phyloP scores from a whole-genome alignment of 2,113 vertebrate species.

The Delphinapterus leucas region DNA sequence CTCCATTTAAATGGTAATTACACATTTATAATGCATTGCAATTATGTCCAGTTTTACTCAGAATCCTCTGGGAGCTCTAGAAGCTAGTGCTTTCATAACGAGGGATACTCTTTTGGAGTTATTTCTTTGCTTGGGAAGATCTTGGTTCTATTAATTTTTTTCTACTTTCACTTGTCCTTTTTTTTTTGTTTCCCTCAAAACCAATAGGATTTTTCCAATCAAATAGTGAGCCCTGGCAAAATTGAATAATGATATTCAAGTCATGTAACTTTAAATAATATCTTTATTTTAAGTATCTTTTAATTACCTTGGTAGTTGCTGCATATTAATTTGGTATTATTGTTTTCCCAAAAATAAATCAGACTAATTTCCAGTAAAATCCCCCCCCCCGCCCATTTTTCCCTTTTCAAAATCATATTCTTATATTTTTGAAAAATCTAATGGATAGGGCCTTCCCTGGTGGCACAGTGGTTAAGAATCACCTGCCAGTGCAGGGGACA shows the following conservation, averaged over 20 bases:
- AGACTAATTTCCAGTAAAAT: conserved; percentile 1
- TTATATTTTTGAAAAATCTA: conserved; percentile 65
- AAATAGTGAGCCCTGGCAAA: neutral
- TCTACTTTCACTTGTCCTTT: neutral
- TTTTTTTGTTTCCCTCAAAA: neutral
- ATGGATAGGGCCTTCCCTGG: neutral
- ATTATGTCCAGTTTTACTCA: conserved; percentile 71
- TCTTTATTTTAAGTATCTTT: neutral
- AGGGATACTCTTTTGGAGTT: conserved; percentile 61
- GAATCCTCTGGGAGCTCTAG: conserved; percentile 72
- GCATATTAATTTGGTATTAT: neutral
- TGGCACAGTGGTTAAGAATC: no score
- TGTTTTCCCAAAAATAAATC: conserved; percentile 10
- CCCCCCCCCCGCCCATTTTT: neutral
- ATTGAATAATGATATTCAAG: neutral
- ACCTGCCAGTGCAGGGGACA: no score
- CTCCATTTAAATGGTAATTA: conserved; percentile 85
- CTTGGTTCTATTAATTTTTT: neutral
- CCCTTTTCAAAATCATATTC: conserved; percentile 62
- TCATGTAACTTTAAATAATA: neutral
- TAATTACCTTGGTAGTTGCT: neutral
- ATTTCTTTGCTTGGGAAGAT: conserved; percentile 69
- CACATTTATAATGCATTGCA: conserved; percentile 82
- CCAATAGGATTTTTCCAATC: neutral
- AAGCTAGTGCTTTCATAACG: conserved; percentile 71